Evolutionary conservation across 2,888 invertebrate species (phyloP).

Genomic region (Cephus pygmeus): DNA sequence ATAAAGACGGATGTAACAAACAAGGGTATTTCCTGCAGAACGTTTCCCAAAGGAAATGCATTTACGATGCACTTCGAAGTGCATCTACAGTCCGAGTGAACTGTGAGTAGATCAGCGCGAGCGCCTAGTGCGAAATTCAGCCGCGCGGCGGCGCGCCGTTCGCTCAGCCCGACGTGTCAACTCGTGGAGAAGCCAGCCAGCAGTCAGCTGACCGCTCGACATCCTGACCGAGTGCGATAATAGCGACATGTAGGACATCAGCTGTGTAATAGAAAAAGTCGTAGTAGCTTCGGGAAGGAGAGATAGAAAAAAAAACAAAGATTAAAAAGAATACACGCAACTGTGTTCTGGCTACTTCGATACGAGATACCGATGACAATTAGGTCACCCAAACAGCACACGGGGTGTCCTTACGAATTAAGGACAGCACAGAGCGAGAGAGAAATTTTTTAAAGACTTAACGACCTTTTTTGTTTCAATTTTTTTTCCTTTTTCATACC

Average conservation of each 20-base stretch:
- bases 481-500: no score
- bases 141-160: slow-evolving; percentile 10
- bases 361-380: no score
- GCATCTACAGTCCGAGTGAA: neutral
- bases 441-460: no score
- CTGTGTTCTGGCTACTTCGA: neutral
- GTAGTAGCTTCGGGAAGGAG: neutral
- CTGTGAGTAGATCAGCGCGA: no score
- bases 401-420: no score
- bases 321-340: slow-evolving; percentile 3
- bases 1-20: no score
- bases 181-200: neutral
- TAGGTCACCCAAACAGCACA: no score
- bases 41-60: no score
- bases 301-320: slow-evolving; percentile 8
- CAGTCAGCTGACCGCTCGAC: slow-evolving; percentile 38
- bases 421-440: no score
- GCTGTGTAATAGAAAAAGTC: slow-evolving; percentile 1
- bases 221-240: slow-evolving; percentile 42
- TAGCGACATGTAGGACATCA: slow-evolving; percentile 35
- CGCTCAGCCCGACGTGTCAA: neutral
- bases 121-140: neutral
- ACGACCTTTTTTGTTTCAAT: no score
- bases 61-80: neutral
- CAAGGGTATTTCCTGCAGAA: no score